A percentile compares a stretch with the other conserved stretches of the same genome.
phyloP scores from a whole-genome alignment of 2,888 invertebrate genomes.

The Sesia apiformis region DNA sequence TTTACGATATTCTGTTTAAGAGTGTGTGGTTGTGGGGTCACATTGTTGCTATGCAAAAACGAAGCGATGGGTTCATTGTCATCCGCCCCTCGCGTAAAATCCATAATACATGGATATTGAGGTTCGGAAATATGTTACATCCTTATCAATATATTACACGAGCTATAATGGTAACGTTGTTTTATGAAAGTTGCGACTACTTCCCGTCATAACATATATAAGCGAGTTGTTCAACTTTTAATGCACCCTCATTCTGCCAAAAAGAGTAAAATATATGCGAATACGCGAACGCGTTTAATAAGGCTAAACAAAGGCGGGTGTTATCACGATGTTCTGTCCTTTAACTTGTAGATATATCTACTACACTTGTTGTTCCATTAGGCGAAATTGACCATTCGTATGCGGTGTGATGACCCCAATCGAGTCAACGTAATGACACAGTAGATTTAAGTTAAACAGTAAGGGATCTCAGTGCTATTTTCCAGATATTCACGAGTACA shows the following conservation, averaged over 20 bases:
- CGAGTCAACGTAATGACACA: not conserved
- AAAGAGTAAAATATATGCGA: too few species aligned
- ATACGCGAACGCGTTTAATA: too few species aligned
- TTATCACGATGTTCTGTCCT: not conserved
- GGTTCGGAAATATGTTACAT: slow-evolving; percentile 7
- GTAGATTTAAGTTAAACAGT: not conserved
- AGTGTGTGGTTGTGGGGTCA: slow-evolving; percentile 1
- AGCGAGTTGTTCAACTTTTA: not conserved
- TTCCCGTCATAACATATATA: not conserved
- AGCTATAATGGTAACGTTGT: not conserved
- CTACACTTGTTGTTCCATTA: slow-evolving; percentile 33
- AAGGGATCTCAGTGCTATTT: not conserved
- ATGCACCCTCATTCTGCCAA: too few species aligned
- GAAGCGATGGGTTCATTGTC: slow-evolving; percentile 7
- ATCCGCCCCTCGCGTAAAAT: slow-evolving; percentile 5
- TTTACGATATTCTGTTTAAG: slow-evolving; percentile 1
- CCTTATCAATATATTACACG: not conserved
- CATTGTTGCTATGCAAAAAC: slow-evolving; percentile 8
- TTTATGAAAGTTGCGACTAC: not conserved
- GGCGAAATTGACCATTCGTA: slow-evolving; percentile 37
- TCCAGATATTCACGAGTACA: too few species aligned
- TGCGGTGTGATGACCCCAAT: not conserved
- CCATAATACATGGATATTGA: slow-evolving; percentile 7
- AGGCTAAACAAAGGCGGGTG: too few species aligned
- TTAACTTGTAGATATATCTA: slow-evolving; percentile 2